Evolutionary conservation across 2,888 invertebrate species (phyloP), one percentile per base, ranked within the genome.

Genomic region (Tholera decimalis): DNA sequence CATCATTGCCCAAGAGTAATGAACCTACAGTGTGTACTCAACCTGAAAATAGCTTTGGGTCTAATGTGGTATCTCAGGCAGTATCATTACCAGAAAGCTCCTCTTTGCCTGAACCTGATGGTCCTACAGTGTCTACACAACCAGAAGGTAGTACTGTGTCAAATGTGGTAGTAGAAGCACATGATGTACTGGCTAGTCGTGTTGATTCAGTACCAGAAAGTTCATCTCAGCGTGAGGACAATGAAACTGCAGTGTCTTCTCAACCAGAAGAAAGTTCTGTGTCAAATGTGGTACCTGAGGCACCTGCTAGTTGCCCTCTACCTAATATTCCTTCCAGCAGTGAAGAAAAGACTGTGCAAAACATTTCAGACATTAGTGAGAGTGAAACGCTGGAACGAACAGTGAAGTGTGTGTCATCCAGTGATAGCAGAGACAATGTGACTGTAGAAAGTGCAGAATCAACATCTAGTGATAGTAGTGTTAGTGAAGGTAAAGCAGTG

Each of bases 381-480:
- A 86, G 90, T 90, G 88, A 89, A 84, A 72, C 83, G 70, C 85
- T 86, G 84, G 90, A 91, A 79, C 89, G 93, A 88, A 95, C 94
- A 92, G 86, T 93, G 66, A 94, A 94, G 84, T 90, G 88, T 91
- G 93, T 91, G 71, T 89, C 92, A 75, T 94, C 94, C 83, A 93
- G 95, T 94, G 95, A 92, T 87, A 91, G 78, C 82, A 85, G 88
- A 77, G 93, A 93, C 89, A 92, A 88, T 90, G 90, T 95, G 77
- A 91, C 89, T 85, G 90, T 94, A 78, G 95, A 93, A 90, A 93
- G 91, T 91, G 95, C 92, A 59, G 94, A 95, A 87, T 93, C 95
- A 73, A 94, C 95, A 37, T 95, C 94, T 75, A 93, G 92, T 94
- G 95, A 94, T 85, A 91, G 85, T 90, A 92, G 90, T 92, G 88